Evolutionary conservation across 2,888 invertebrate species (phyloP).

Genomic region (Polyommatus iphigenia): DNA sequence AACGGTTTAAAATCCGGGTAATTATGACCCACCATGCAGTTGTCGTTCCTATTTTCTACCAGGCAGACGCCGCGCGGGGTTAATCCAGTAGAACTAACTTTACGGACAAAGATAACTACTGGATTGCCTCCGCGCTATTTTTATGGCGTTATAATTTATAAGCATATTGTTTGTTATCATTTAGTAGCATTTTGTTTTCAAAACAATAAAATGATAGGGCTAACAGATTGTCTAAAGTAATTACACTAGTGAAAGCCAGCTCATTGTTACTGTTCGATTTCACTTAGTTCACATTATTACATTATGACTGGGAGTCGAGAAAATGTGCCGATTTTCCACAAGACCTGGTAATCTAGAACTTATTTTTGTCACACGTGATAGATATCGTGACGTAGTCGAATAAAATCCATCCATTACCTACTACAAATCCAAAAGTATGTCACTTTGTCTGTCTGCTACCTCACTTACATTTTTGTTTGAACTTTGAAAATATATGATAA

Average conservation of each 20-base stretch:
- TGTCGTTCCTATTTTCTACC: no score
- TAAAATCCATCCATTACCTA: no score
- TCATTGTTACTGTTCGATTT: constrained; percentile 69
- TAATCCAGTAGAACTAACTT: no score
- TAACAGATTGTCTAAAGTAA: constrained; percentile 43
- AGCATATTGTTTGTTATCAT: neutral
- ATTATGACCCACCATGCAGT: no score
- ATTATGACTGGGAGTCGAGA: constrained; percentile 46
- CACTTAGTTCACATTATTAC: constrained; percentile 72
- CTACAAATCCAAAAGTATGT: no score
- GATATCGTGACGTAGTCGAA: neutral
- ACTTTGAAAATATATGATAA: no score
- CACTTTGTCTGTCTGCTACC: no score
- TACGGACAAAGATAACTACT: no score
- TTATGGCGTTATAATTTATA: neutral
- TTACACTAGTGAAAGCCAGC: constrained; percentile 59
- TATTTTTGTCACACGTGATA: neutral
- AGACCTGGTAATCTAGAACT: constrained; percentile 1
- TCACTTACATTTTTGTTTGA: no score
- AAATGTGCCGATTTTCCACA: constrained; percentile 40
- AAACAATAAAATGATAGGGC: constrained; percentile 36
- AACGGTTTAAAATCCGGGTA: no score
- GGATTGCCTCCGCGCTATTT: neutral
- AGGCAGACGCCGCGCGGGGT: no score
- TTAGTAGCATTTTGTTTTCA: constrained; percentile 3